Percentiles rank a stretch among this genome's conserved stretches.
Conservation (phyloP, 1,140 invertebrate species). For the Drosophila sturtevanti region DNA sequence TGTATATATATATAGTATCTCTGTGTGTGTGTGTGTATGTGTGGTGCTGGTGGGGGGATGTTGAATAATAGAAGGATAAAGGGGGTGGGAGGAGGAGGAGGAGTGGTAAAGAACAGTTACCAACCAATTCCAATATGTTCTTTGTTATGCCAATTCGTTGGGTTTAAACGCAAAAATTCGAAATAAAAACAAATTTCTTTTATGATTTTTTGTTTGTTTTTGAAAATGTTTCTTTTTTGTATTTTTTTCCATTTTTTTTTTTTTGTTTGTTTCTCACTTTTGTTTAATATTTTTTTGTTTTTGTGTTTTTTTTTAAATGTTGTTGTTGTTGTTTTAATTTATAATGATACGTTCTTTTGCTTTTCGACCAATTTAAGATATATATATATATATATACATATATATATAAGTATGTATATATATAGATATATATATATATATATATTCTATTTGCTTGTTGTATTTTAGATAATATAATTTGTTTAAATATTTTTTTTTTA, state of each 20-base stretch:
- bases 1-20: too few relatives aligned
- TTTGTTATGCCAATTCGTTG: constrained; percentile 48
- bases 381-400: constrained; percentile 14
- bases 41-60: not conserved
- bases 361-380: constrained; percentile 55
- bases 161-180: constrained; percentile 43
- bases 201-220: constrained; percentile 60
- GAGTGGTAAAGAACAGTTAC: constrained; percentile 1
- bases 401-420: constrained; percentile 38
- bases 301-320: constrained; percentile 62
- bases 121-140: constrained; percentile 24
- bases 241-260: constrained; percentile 44
- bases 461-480: constrained; percentile 44
- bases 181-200: constrained; percentile 73
- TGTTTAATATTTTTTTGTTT: constrained; percentile 28
- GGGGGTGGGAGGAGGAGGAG: not conserved
- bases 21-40: too few relatives aligned
- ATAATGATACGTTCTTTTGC: constrained; percentile 33
- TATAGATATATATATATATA: constrained; percentile 26
- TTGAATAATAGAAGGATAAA: not conserved
- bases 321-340: constrained; percentile 31
- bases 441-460: constrained; percentile 22
- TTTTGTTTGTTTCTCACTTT: constrained; percentile 18
- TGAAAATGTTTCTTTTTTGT: constrained; percentile 64
- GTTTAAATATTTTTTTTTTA: constrained; percentile 63